phyloP scores from a whole-genome alignment of 2,888 invertebrate genomes.

The Anarsia innoxiella region DNA sequence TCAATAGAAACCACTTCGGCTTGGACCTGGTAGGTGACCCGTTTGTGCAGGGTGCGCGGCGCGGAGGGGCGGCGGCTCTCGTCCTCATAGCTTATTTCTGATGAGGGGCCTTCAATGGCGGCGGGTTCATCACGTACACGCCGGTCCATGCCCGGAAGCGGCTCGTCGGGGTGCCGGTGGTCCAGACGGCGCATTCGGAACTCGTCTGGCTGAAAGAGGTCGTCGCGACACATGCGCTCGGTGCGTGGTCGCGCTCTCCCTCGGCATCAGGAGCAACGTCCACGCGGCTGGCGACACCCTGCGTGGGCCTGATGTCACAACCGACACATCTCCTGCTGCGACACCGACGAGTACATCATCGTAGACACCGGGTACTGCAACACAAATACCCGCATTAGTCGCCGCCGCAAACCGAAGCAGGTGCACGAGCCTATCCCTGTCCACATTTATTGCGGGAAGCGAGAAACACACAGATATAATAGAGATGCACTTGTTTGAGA shows the following conservation, averaged over 20 bases:
- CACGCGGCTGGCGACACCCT: conserved; percentile 47
- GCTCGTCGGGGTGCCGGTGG: conserved; percentile 45
- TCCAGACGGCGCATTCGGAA: conserved; percentile 51
- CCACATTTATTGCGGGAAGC: no score
- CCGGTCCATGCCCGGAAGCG: conserved; percentile 47
- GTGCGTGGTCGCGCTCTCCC: conserved; percentile 22
- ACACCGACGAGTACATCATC: conserved; percentile 78
- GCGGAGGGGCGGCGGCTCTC: conserved; percentile 59
- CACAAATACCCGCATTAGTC: conserved; percentile 1
- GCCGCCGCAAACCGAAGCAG: no score
- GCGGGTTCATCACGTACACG: conserved; percentile 30
- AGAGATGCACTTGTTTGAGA: no score
- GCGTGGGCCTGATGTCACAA: conserved; percentile 78
- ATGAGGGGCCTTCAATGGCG: conserved; percentile 53
- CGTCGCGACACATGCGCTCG: conserved; percentile 36
- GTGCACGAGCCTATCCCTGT: no score
- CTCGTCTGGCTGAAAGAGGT: conserved; percentile 22
- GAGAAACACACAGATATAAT: no score
- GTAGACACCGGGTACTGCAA: conserved; percentile 72
- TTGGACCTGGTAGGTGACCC: conserved; percentile 60
- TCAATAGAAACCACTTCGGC: conserved; percentile 46
- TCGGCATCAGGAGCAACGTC: conserved; percentile 62
- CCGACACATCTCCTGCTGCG: conserved; percentile 80
- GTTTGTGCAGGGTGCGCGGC: conserved; percentile 15
- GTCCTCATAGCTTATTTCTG: conserved; percentile 60